Conservation (phyloP, 2,113 vertebrate genomes). For the Australoheros scitulus region DNA sequence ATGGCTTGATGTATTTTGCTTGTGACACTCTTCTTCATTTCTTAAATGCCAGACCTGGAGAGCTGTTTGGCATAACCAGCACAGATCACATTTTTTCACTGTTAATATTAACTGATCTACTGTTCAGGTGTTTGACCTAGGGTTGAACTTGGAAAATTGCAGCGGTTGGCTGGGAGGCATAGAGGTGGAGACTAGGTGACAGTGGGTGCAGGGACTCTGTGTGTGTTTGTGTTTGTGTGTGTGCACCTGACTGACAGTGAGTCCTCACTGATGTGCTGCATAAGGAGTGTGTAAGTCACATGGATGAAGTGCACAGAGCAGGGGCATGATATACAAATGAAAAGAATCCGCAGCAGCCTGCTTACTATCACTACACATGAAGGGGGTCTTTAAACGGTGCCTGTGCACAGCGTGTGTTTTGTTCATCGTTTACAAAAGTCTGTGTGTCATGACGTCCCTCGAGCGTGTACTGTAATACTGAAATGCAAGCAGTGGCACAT, state of each 20-base stretch:
- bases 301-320: conserved; percentile 23
- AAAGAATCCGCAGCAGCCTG: conserved; percentile 1
- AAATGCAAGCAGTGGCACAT: neutral
- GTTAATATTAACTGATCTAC: conserved; percentile 21
- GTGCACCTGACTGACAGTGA: conserved; percentile 41
- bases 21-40: conserved; percentile 51
- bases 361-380: neutral
- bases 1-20: conserved; percentile 52
- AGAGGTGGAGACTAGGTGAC: conserved; percentile 51
- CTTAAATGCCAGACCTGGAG: conserved; percentile 65
- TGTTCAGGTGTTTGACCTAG: conserved; percentile 58
- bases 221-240: neutral
- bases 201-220: conserved; percentile 22
- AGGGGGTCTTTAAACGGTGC: neutral
- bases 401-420: neutral
- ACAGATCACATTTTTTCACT: neutral
- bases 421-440: neutral
- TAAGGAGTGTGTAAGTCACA: conserved; percentile 44
- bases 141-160: conserved; percentile 69
- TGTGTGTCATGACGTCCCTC: neutral
- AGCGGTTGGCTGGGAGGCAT: conserved; percentile 46
- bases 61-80: conserved; percentile 45
- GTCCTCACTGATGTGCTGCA: conserved; percentile 44
- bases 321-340: conserved; percentile 35
- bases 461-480: fast-evolving